A percentile compares a stretch with the other conserved stretches of the same genome.
Evolutionary conservation across 2,888 invertebrate genomes (phyloP).

Genomic region (Amiota mariae): DNA sequence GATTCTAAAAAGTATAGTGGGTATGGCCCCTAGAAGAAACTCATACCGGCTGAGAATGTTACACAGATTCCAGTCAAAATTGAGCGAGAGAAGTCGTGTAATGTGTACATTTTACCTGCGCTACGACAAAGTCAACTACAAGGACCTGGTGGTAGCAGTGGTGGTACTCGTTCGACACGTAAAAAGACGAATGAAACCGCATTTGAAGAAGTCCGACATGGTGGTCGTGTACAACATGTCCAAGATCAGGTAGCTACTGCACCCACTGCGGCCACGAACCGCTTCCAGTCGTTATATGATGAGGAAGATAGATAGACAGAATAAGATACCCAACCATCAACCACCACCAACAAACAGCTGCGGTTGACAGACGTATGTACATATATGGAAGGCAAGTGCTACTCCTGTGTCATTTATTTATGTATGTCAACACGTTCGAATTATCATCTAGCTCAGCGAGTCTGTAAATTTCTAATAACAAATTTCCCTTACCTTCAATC

Average conservation of each 20-base stretch:
- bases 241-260: slow-evolving; percentile 65
- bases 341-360: slow-evolving; percentile 32
- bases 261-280: slow-evolving; percentile 70
- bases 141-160: slow-evolving; percentile 26
- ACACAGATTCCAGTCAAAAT: slow-evolving; percentile 69
- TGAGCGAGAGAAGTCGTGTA: slow-evolving; percentile 52
- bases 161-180: slow-evolving; percentile 60
- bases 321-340: slow-evolving; percentile 43
- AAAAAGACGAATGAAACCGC: slow-evolving; percentile 74
- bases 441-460: slow-evolving; percentile 21
- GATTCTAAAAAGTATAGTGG: slow-evolving; percentile 51
- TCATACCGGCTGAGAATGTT: slow-evolving; percentile 70
- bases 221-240: slow-evolving; percentile 70
- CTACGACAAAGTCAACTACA: slow-evolving; percentile 59
- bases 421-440: slow-evolving; percentile 63
- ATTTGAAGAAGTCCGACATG: slow-evolving; percentile 74
- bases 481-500: slow-evolving; percentile 38
- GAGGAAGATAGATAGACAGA: slow-evolving; percentile 71
- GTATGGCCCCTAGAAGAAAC: slow-evolving; percentile 74
- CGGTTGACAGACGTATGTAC: slow-evolving; percentile 35
- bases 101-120: slow-evolving; percentile 70
- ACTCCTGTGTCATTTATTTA: slow-evolving; percentile 44
- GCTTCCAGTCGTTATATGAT: slow-evolving; percentile 75
- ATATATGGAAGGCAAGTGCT: slow-evolving; percentile 41
- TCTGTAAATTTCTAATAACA: slow-evolving; percentile 24